These are phyloP conservation scores for Telenomus remus DNA, from an alignment of 1,140 invertebrate genomes.

Conservation along the genomic window DNA sequence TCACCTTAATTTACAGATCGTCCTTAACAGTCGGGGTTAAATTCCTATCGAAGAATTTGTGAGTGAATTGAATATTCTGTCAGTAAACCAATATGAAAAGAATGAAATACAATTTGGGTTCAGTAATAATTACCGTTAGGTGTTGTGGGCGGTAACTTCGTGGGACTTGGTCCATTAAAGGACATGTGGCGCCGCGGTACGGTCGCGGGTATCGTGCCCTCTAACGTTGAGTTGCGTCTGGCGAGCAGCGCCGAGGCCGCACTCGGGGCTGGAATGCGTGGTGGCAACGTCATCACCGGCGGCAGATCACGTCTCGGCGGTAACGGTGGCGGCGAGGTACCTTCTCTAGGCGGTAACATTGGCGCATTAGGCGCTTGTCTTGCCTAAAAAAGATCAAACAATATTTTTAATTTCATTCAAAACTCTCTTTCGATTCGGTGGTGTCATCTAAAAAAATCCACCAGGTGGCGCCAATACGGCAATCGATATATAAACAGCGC, in stretches of 20 bases:
- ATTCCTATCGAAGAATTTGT: conserved; percentile 39
- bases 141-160: conserved; percentile 69
- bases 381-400: too few species aligned
- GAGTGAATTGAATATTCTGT: neutral
- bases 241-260: conserved; percentile 68
- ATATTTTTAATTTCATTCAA: too few species aligned
- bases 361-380: conserved; percentile 79
- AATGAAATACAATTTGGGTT: too few species aligned
- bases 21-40: conserved; percentile 45
- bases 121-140: conserved; percentile 75
- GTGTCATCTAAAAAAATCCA: too few species aligned
- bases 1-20: conserved; percentile 48
- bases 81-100: too few species aligned
- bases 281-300: conserved; percentile 71
- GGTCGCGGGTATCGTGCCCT: conserved; percentile 62
- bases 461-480: too few species aligned
- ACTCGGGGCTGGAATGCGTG: conserved; percentile 69
- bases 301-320: conserved; percentile 77
- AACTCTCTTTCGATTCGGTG: too few species aligned
- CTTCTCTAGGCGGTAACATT: conserved; percentile 78
- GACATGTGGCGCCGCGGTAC: conserved; percentile 71
- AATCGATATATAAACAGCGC: too few species aligned
- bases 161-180: conserved; percentile 73
- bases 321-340: conserved; percentile 78
- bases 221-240: conserved; percentile 72